Percentiles rank a stretch among this genome's conserved stretches.
Evolutionary conservation across 2,113 vertebrate species (phyloP).

Genomic region (Perccottus glenii): DNA sequence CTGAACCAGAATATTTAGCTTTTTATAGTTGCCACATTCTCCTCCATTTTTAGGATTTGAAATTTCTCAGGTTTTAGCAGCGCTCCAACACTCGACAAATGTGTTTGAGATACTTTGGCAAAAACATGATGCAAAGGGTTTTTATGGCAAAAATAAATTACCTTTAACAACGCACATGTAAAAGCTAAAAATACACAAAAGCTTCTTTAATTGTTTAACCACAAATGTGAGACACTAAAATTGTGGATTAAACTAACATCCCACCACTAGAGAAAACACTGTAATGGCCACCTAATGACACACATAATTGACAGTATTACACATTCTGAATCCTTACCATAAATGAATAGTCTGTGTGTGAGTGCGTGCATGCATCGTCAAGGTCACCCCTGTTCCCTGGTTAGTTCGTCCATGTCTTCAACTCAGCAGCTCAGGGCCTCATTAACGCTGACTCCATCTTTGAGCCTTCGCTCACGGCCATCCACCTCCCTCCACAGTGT

Average conservation of each 20-base stretch:
- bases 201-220: too few relatives aligned
- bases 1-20: not conserved
- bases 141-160: too few relatives aligned
- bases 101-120: too few relatives aligned
- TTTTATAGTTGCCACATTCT: not conserved
- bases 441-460: conserved; percentile 58
- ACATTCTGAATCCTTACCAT: not conserved
- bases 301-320: conserved; percentile 3
- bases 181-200: too few relatives aligned
- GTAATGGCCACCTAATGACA: conserved; percentile 2
- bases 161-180: too few relatives aligned
- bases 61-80: too few relatives aligned
- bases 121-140: too few relatives aligned
- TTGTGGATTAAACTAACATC: not conserved
- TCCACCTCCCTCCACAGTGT: conserved; percentile 24
- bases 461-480: conserved; percentile 41
- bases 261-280: not conserved
- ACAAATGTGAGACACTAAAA: too few relatives aligned
- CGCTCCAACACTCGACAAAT: too few relatives aligned
- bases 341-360: not conserved
- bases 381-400: conserved; percentile 41
- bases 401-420: conserved; percentile 27
- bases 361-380: conserved; percentile 21
- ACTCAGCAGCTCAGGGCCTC: conserved; percentile 55
- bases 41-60: too few relatives aligned